Base-by-base conservation (phyloP, 2,888 invertebrate genomes). In the Emesis furor region DNA sequence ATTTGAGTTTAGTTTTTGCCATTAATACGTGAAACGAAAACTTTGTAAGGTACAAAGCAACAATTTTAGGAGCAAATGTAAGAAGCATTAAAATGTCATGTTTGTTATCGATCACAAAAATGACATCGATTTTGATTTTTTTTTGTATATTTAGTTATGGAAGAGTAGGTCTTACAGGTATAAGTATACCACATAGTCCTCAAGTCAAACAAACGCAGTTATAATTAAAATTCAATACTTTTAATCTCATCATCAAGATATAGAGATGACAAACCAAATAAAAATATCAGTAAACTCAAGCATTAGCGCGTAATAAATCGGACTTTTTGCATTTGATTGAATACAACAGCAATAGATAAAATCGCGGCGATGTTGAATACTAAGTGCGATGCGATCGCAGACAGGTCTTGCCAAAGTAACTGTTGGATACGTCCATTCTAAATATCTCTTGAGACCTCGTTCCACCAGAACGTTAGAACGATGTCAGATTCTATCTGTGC, bases 401-500 rank as follows among this genome's bases (percentile, higher is more conserved):
- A n/a, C 32, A 42, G 65, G 73, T 71, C 77, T 76, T 84, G 83
- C 81, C 81, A 75, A 79, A 62, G 72, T 81, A 81, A 81, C 82
- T 81, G 82, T 65, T 65, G 62, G 82, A 84, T 85, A 88, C 83
- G 73, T 72, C 82, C 83, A 82, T 82, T 85, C 81, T 80, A 82
- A 77, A 84, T 78, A 81, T 83, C 82, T 81, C 79, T 30, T 12
- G 77, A 86, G 82, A 78, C 88, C 85, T 78, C 82, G 78, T 84
- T 88, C 78, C 82, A 80, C 78, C 81, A 76, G 76, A 65, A 80
- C 73, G 46, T 46, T 46, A 46, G 73, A 85, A 88, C 79, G 79
- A 83, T 83, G 95, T 94, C 95, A 95, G 90, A 84, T 89, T 71
- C 90, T 92, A 94, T 94, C 93, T 95, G 91, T 94, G 95, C 92